phyloP scores from a whole-genome alignment of 2,888 invertebrate species.

The Itoplectis maculator region DNA sequence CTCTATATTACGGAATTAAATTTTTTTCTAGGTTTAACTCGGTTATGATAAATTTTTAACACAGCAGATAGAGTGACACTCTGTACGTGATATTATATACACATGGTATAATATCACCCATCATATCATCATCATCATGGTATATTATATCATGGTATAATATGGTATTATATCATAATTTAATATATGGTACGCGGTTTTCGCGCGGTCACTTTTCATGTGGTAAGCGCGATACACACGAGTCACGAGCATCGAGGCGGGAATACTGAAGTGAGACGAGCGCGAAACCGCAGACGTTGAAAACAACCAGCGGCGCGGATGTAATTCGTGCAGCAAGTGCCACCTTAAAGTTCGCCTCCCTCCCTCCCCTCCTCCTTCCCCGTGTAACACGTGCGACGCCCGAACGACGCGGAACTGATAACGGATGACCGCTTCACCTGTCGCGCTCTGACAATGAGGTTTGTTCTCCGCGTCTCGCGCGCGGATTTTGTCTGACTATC shows the following conservation, averaged over 20 bases:
- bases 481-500: too few relatives aligned
- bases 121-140: too few relatives aligned
- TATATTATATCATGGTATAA: too few relatives aligned
- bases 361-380: too few relatives aligned
- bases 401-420: conserved; percentile 27
- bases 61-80: too few relatives aligned
- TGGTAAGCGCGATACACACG: not conserved
- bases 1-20: not conserved
- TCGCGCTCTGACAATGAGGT: not conserved
- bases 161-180: not conserved
- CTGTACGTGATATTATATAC: too few relatives aligned
- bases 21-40: too few relatives aligned
- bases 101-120: too few relatives aligned
- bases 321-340: conserved; percentile 32
- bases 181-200: not conserved
- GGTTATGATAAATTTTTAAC: too few relatives aligned
- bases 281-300: conserved; percentile 21
- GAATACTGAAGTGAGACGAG: not conserved
- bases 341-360: conserved; percentile 29
- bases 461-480: not conserved
- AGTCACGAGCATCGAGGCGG: not conserved
- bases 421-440: conserved; percentile 6
- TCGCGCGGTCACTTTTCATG: not conserved
- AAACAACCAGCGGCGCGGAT: conserved; percentile 6
- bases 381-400: not conserved